phyloP scores from a whole-genome alignment of 1,140 invertebrate genomes.

The Pseudomyrmex gracilis region DNA sequence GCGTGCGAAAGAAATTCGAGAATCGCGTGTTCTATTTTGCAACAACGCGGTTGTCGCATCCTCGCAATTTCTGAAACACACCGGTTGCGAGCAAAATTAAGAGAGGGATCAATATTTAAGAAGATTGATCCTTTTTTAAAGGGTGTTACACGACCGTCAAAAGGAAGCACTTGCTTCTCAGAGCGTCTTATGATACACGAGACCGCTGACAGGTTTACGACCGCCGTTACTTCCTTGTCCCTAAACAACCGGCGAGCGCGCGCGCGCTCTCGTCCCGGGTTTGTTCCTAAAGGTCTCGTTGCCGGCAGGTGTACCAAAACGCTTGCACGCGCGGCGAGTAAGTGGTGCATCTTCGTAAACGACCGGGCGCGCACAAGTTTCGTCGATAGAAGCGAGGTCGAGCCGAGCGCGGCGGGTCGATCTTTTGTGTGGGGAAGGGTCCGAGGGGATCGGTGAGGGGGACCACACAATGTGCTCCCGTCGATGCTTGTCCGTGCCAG shows the following conservation, averaged over 20 bases:
- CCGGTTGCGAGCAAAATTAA: not conserved
- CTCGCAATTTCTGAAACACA: too few relatives aligned
- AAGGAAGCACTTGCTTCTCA: conserved; percentile 12
- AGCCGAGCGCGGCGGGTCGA: conserved; percentile 18
- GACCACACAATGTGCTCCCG: conserved; percentile 50
- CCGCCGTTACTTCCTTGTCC: conserved; percentile 2
- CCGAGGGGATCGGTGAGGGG: not conserved
- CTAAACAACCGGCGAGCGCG: conserved; percentile 23
- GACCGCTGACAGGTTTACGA: conserved; percentile 42
- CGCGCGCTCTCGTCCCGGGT: conserved; percentile 8
- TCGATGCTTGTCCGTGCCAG: conserved; percentile 64
- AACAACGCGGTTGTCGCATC: not conserved
- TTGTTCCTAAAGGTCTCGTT: conserved; percentile 14
- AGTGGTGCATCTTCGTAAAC: conserved; percentile 58
- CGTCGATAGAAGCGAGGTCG: conserved; percentile 47
- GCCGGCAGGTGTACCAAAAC: conserved; percentile 50
- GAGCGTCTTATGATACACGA: conserved; percentile 22
- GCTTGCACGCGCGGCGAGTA: conserved; percentile 53
- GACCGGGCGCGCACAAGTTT: conserved; percentile 43
- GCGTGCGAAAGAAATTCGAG: not conserved
- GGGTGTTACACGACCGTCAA: not conserved
- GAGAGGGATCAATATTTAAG: not conserved
- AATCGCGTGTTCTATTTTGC: not conserved
- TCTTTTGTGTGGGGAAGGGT: not conserved
- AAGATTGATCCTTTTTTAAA: not conserved